Evolutionary conservation across 2,888 invertebrate genomes (phyloP).

Genomic region (Sphecodes monilicornis): DNA sequence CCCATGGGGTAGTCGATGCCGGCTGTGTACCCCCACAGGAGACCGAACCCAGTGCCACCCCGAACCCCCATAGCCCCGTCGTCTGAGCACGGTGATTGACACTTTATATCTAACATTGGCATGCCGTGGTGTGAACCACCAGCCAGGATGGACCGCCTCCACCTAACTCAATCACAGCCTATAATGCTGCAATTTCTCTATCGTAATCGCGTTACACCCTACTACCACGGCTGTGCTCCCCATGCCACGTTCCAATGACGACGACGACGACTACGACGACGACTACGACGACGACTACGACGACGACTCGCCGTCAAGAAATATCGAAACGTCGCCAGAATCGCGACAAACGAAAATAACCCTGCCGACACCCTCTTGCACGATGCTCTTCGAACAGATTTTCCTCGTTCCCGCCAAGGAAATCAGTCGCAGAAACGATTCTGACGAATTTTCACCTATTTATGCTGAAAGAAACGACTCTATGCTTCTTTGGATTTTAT

Average conservation of each 20-base stretch:
- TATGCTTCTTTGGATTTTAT: neutral
- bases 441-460: neutral
- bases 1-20: slow-evolving; percentile 65
- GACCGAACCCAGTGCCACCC: slow-evolving; percentile 64
- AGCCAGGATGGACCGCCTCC: slow-evolving; percentile 75
- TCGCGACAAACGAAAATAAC: neutral
- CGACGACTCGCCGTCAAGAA: slow-evolving; percentile 56
- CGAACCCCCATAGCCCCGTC: slow-evolving; percentile 26
- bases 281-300: slow-evolving; percentile 35
- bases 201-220: slow-evolving; percentile 81
- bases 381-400: neutral
- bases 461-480: neutral
- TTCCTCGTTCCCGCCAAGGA: slow-evolving; percentile 14
- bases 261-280: slow-evolving; percentile 30
- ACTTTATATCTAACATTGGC: slow-evolving; percentile 80
- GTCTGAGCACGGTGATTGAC: slow-evolving; percentile 79
- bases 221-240: slow-evolving; percentile 33
- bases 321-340: slow-evolving; percentile 67
- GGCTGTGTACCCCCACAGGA: slow-evolving; percentile 56
- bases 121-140: slow-evolving; percentile 71
- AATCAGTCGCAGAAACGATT: slow-evolving; percentile 2
- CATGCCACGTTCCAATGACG: slow-evolving; percentile 63
- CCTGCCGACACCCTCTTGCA: neutral
- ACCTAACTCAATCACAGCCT: slow-evolving; percentile 82
- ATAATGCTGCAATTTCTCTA: slow-evolving; percentile 84